Evolutionary conservation across 2,113 vertebrate genomes (phyloP).

Genomic region (Coreoperca whiteheadi): DNA sequence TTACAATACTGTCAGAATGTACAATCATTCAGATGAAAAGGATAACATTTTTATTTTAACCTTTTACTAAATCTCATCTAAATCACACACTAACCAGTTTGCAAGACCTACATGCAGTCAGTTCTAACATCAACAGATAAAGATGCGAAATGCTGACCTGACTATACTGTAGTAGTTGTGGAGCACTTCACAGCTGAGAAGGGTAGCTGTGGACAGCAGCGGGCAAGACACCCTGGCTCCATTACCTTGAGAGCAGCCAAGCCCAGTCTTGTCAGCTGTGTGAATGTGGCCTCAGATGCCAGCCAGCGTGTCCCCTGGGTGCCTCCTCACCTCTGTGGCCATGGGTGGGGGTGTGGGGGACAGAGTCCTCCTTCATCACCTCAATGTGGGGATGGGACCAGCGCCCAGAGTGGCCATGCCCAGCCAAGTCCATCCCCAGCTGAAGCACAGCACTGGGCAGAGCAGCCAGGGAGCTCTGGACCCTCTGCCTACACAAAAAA

Average conservation of each 20-base stretch:
- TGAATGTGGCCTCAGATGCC: conserved; percentile 69
- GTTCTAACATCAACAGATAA: conserved; percentile 4
- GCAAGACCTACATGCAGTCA: not conserved
- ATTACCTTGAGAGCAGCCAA: conserved; percentile 58
- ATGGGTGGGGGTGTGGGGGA: conserved; percentile 49
- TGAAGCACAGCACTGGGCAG: conserved; percentile 56
- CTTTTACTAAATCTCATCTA: not conserved
- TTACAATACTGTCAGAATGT: not conserved
- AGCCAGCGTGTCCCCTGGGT: conserved; percentile 72
- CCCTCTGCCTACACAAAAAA: conserved; percentile 39
- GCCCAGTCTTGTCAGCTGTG: conserved; percentile 62
- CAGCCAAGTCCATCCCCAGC: conserved; percentile 62
- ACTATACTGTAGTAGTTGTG: conserved; percentile 41
- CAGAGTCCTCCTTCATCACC: conserved; percentile 79
- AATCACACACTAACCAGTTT: not conserved
- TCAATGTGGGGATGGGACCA: conserved; percentile 64
- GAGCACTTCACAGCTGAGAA: conserved; percentile 60
- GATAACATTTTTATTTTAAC: not conserved
- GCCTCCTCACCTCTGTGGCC: conserved; percentile 73
- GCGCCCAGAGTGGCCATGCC: conserved; percentile 49
- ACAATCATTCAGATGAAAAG: not conserved
- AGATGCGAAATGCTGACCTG: conserved; percentile 52
- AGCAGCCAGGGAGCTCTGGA: conserved; percentile 53
- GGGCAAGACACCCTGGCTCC: conserved; percentile 77
- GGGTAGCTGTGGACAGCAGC: conserved; percentile 57